Evolutionary conservation across 2,113 vertebrate species (phyloP).

Genomic region (Limanda limanda): DNA sequence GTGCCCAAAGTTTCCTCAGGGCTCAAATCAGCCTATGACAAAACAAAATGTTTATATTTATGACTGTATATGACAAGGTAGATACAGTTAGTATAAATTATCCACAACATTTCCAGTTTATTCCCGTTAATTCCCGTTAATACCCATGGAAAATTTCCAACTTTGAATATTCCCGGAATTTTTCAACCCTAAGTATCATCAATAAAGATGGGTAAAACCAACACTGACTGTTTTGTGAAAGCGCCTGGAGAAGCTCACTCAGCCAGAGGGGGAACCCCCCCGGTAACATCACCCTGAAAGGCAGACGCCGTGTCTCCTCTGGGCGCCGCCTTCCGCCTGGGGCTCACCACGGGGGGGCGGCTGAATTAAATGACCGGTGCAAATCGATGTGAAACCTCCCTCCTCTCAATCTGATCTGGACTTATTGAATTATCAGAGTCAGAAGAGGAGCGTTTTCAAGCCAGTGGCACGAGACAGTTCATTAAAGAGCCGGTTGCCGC

Average conservation of each 20-base stretch:
- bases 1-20: too few relatives aligned
- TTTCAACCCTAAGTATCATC: too few relatives aligned
- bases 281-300: not conserved
- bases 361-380: slow-evolving; percentile 52
- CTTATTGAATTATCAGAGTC: slow-evolving; percentile 69
- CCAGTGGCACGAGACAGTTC: slow-evolving; percentile 66
- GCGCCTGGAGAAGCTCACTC: not conserved
- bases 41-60: too few relatives aligned
- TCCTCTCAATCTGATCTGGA: slow-evolving; percentile 50
- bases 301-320: not conserved
- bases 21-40: too few relatives aligned
- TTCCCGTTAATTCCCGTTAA: too few relatives aligned
- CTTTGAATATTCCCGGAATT: too few relatives aligned
- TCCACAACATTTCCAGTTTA: too few relatives aligned
- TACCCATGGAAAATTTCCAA: too few relatives aligned
- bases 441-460: slow-evolving; percentile 50
- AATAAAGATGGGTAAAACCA: slow-evolving; percentile 2
- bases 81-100: too few relatives aligned
- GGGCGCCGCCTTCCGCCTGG: not conserved
- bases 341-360: not conserved
- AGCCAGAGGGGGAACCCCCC: not conserved
- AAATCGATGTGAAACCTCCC: slow-evolving; percentile 1
- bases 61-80: too few relatives aligned
- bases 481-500: slow-evolving; percentile 58
- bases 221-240: not conserved